These are phyloP conservation scores for Drosophila greeni DNA, from an alignment of 2,888 invertebrate species.

Conservation along the genomic window DNA sequence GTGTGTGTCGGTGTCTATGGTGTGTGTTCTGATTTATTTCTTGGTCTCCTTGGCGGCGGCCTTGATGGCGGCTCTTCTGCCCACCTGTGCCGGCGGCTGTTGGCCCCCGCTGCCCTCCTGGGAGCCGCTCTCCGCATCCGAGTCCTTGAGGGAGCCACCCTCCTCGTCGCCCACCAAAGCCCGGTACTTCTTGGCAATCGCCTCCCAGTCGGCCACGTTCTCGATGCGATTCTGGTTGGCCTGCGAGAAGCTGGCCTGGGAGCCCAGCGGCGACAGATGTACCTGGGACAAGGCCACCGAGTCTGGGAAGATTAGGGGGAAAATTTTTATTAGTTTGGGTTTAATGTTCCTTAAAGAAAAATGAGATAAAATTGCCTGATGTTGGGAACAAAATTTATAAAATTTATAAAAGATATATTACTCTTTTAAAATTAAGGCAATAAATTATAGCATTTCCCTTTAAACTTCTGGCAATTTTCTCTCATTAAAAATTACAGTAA, in stretches of 20 bases:
- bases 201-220: constrained; percentile 94
- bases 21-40: constrained; percentile 13
- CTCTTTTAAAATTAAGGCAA: neutral
- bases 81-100: constrained; percentile 76
- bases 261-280: constrained; percentile 90
- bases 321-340: constrained; percentile 3
- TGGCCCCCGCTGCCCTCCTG: constrained; percentile 68
- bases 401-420: too few species aligned
- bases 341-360: neutral
- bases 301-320: constrained; percentile 79
- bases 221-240: constrained; percentile 87
- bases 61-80: constrained; percentile 59
- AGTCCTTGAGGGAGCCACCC: constrained; percentile 78
- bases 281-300: constrained; percentile 89
- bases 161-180: constrained; percentile 85
- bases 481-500: neutral
- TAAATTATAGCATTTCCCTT: neutral
- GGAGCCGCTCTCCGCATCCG: constrained; percentile 78
- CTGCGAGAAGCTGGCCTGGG: constrained; percentile 89
- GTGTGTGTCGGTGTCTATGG: constrained; percentile 3
- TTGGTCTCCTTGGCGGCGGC: constrained; percentile 29
- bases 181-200: constrained; percentile 92
- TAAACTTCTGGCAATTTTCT: neutral
- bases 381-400: accelerated
- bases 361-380: neutral